phyloP scores from a whole-genome alignment of 2,797 vertebrate species.

The Eulemur rubriventer region DNA sequence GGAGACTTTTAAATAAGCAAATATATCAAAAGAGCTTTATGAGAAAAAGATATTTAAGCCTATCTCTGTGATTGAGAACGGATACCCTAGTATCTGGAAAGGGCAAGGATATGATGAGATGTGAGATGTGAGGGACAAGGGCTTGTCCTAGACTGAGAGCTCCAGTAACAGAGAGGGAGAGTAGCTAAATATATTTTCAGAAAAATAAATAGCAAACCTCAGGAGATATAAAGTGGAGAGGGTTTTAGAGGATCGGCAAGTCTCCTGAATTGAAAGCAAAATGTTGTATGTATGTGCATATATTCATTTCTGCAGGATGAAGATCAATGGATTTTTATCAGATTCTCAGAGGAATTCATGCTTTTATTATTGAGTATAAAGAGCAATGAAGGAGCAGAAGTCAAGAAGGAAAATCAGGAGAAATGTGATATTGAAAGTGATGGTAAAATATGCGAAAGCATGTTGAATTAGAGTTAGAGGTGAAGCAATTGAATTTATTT shows the following conservation, averaged over 20 bases:
- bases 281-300: not conserved
- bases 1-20: slow-evolving; percentile 21
- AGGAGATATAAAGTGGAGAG: not conserved
- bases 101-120: not conserved
- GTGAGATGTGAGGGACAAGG: not conserved
- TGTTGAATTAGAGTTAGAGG: not conserved
- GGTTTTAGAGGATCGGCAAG: not conserved
- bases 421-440: not conserved
- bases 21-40: not conserved
- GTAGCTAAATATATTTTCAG: not conserved
- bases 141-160: not conserved
- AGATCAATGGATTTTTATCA: not conserved
- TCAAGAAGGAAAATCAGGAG: not conserved
- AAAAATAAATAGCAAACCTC: not conserved
- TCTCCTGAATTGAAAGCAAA: slow-evolving; percentile 5
- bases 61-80: not conserved
- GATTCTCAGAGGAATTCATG: not conserved
- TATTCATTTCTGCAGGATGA: not conserved
- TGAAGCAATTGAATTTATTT: not conserved
- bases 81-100: not conserved
- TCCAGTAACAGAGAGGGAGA: not conserved
- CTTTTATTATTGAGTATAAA: not conserved
- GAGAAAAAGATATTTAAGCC: not conserved
- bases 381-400: not conserved
- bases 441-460: not conserved